Percentiles rank a stretch among this genome's conserved stretches.
These are phyloP conservation scores for Takifugu bimaculatus DNA, from an alignment of 2,113 vertebrate species.

Conservation along the genomic window DNA sequence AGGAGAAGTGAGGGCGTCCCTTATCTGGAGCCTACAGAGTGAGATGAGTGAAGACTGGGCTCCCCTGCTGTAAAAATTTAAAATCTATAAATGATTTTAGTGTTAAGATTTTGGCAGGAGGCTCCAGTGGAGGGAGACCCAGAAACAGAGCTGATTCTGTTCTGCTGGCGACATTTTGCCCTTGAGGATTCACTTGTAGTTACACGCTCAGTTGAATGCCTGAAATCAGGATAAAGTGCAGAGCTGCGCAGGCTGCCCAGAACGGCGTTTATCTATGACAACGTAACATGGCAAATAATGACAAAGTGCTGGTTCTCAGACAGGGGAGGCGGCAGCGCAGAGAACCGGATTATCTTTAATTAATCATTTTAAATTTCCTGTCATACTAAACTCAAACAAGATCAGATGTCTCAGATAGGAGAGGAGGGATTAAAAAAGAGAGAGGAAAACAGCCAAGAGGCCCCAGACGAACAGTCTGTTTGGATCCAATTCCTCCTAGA, in stretches of 20 bases:
- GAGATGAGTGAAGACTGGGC: slow-evolving; percentile 21
- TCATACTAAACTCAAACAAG: slow-evolving; percentile 22
- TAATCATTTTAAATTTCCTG: slow-evolving; percentile 41
- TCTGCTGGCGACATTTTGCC: slow-evolving; percentile 36
- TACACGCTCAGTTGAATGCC: slow-evolving; percentile 38
- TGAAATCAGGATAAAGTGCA: slow-evolving; percentile 35
- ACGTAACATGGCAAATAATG: slow-evolving; percentile 19
- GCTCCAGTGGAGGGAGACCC: slow-evolving; percentile 6
- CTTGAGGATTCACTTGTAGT: slow-evolving; percentile 48
- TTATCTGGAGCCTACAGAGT: slow-evolving; percentile 49
- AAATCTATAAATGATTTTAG: not conserved
- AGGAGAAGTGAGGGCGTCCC: slow-evolving; percentile 24
- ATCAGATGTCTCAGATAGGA: slow-evolving; percentile 15
- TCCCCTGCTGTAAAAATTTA: slow-evolving; percentile 22
- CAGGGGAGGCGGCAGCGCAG: not conserved
- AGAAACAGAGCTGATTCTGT: not conserved
- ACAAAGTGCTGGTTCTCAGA: not conserved
- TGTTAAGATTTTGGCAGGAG: slow-evolving; percentile 8
- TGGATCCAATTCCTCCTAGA: no score
- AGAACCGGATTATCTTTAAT: slow-evolving; percentile 44
- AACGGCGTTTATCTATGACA: slow-evolving; percentile 30
- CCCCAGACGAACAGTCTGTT: no score
- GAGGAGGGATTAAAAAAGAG: not conserved
- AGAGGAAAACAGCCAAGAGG: not conserved
- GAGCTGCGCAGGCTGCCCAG: not conserved